phyloP scores from a whole-genome alignment of 2,113 vertebrate genomes.

The Indicator maculatus region DNA sequence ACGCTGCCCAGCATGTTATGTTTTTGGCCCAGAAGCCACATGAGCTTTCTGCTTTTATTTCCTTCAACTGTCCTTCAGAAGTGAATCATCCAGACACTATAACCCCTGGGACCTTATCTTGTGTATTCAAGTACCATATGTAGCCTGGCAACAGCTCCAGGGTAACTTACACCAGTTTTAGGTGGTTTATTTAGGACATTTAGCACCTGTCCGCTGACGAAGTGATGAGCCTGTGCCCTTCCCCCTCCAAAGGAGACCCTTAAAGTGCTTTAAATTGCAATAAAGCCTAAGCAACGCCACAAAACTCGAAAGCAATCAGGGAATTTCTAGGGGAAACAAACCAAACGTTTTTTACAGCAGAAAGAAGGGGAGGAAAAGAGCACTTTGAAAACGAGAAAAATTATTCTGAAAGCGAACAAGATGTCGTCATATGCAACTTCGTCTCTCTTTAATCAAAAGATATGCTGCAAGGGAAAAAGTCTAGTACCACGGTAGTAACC shows the following conservation, averaged over 20 bases:
- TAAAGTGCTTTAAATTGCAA: background rate
- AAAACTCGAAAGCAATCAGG: fast-evolving
- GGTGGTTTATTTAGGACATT: conserved; percentile 55
- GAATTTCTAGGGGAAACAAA: background rate
- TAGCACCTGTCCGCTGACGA: conserved; percentile 58
- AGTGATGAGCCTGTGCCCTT: background rate
- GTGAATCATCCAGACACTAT: background rate
- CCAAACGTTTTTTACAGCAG: background rate
- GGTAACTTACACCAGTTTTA: conserved; percentile 13
- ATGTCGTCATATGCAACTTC: background rate
- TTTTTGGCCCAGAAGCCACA: background rate
- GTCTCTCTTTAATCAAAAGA: background rate
- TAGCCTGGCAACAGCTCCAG: conserved; percentile 64
- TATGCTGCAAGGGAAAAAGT: background rate
- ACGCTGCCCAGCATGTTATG: background rate
- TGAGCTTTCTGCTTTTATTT: conserved; percentile 13
- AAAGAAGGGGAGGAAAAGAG: background rate
- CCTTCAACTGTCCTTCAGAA: conserved; percentile 49
- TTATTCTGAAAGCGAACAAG: background rate
- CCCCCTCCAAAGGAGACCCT: background rate
- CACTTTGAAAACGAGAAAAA: background rate
- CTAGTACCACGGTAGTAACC: background rate
- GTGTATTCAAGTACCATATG: conserved; percentile 16
- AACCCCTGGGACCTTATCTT: conserved; percentile 18
- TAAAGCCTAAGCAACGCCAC: background rate